These are phyloP conservation scores for Takifugu rubripes DNA, from an alignment of 2,797 vertebrate species.

Conservation along the genomic window DNA sequence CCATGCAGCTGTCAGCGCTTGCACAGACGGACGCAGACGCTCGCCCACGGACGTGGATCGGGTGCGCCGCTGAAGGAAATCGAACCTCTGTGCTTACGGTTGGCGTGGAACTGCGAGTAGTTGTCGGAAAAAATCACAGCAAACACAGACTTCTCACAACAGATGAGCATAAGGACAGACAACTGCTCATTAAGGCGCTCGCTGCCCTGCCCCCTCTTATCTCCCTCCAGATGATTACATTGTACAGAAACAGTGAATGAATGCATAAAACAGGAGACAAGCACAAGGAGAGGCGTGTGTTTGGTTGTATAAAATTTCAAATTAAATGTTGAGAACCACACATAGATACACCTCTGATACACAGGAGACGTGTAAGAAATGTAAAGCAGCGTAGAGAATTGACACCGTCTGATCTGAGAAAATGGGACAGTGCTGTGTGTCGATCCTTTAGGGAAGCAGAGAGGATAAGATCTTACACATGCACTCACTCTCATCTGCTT, in stretches of 20 bases:
- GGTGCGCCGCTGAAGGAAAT: slow-evolving; percentile 32
- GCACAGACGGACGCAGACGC: slow-evolving; percentile 9
- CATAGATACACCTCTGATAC: slow-evolving; percentile 11
- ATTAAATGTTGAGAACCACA: not conserved
- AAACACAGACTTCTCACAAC: slow-evolving; percentile 3
- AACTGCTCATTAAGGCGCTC: slow-evolving; percentile 35
- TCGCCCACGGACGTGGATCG: not conserved
- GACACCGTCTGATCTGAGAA: slow-evolving; percentile 28
- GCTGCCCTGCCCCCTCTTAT: slow-evolving; percentile 8
- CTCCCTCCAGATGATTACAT: slow-evolving; percentile 20
- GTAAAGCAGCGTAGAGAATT: slow-evolving; percentile 18
- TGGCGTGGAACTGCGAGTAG: slow-evolving; percentile 31
- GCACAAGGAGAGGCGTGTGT: not conserved
- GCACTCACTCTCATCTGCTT: slow-evolving; percentile 9
- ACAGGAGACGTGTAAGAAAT: slow-evolving; percentile 4
- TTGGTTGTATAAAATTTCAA: slow-evolving; percentile 10
- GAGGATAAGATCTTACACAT: slow-evolving; percentile 36
- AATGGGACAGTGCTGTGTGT: slow-evolving; percentile 45
- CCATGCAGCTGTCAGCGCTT: slow-evolving; percentile 27
- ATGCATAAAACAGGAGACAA: slow-evolving; percentile 19
- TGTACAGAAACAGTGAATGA: slow-evolving; percentile 43
- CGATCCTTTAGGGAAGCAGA: slow-evolving; percentile 43
- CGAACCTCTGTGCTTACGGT: slow-evolving; percentile 38
- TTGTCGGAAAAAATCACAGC: slow-evolving; percentile 30
- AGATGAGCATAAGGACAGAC: slow-evolving; percentile 10